Evolutionary conservation across 2,113 vertebrate species (phyloP).

Genomic region (Petrocephalus microphthalmus): DNA sequence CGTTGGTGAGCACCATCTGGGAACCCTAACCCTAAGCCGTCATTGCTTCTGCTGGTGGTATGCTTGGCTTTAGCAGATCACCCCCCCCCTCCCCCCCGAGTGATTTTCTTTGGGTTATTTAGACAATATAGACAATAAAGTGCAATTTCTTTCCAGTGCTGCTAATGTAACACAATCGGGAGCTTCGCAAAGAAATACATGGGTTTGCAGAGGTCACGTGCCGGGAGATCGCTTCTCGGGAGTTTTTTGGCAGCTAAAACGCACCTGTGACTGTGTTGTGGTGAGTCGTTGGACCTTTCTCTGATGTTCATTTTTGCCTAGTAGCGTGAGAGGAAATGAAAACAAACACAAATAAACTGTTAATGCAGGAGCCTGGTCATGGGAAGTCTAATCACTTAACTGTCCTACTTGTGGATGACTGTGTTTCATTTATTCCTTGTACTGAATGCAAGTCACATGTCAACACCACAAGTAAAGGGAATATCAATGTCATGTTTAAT

Average conservation of each 20-base stretch:
- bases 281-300: background rate
- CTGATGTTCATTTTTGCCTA: constrained; percentile 6
- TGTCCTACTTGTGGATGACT: background rate
- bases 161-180: constrained; percentile 10
- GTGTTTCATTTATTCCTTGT: background rate
- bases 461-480: background rate
- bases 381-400: background rate
- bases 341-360: background rate
- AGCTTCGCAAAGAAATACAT: background rate
- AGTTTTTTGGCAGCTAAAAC: constrained; percentile 10
- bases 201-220: background rate
- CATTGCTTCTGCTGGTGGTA: background rate
- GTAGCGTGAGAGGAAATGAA: background rate
- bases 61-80: background rate
- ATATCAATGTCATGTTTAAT: background rate
- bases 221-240: background rate
- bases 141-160: constrained; percentile 16
- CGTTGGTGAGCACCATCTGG: background rate
- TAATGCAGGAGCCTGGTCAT: constrained; percentile 4
- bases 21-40: background rate
- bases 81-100: background rate
- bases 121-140: constrained; percentile 1
- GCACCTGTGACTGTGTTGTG: constrained; percentile 18
- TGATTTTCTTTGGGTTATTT: constrained; percentile 13
- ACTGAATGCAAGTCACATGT: background rate